These are phyloP conservation scores for Callopanchax toddi DNA, from an alignment of 2,113 vertebrate genomes.

Conservation along the genomic window DNA sequence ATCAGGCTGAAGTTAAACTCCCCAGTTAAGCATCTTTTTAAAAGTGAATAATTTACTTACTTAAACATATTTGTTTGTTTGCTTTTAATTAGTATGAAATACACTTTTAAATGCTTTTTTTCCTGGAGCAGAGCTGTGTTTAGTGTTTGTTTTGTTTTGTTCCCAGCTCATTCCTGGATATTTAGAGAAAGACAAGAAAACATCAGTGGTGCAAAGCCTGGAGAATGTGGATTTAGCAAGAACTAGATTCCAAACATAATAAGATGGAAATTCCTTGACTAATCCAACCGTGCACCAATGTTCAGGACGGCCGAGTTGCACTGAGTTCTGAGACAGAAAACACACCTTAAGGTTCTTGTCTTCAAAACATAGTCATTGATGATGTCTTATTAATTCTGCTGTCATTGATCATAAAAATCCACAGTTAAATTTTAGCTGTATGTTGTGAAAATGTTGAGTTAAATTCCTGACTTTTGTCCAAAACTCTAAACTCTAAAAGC, in stretches of 20 bases:
- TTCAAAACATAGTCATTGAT: too few species aligned
- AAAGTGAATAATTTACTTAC: too few species aligned
- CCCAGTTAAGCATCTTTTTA: neutral
- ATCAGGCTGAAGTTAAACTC: neutral
- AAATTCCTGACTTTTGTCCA: neutral
- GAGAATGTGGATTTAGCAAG: slow-evolving; percentile 72
- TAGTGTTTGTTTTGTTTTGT: slow-evolving; percentile 3
- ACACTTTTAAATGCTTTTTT: too few species aligned
- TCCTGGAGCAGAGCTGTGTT: neutral
- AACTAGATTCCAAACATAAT: slow-evolving; percentile 69
- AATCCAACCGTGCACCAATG: slow-evolving; percentile 62
- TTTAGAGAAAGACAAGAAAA: slow-evolving; percentile 53
- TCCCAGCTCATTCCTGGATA: slow-evolving; percentile 32
- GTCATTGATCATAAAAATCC: neutral
- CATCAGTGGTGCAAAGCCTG: slow-evolving; percentile 35
- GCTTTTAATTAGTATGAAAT: too few species aligned
- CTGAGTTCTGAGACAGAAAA: slow-evolving; percentile 13
- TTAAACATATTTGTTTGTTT: too few species aligned
- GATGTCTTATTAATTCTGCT: neutral
- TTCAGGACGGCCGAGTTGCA: slow-evolving; percentile 14
- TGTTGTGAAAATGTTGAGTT: neutral
- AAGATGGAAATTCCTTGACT: slow-evolving; percentile 70
- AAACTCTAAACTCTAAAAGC: neutral
- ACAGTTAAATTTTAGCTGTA: neutral
- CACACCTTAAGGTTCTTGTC: neutral